Base-by-base conservation (phyloP, 1,140 invertebrate species). In the Drosophila kurseongensis region DNA sequence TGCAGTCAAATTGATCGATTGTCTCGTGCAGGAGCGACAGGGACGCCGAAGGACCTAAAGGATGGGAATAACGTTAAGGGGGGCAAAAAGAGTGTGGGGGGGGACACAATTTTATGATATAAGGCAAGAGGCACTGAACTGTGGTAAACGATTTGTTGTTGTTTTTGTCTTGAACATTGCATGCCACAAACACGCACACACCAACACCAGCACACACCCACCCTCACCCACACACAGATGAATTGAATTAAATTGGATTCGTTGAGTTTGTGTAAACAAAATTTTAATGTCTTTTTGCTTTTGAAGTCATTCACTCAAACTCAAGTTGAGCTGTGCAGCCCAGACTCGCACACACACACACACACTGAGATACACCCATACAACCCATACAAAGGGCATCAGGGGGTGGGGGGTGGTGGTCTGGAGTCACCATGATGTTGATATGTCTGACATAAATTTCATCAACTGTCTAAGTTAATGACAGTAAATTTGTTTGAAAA, bases 401-500 rank as follows among this genome's bases (percentile, higher is more conserved):
- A 9, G 16, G 32, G 65, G 13, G 0, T 7, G 13, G 29, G 36
- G 18, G 27, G 4, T 13, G 14, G 32, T 32, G 54, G 66, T 6
- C 44, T 45, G 47, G 75, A 62, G 44, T 76, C 67, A 73, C 57
- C 78, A 88, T 89, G 80, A 88, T 84, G 85, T 68, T 89, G 84
- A 89, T 86, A 86, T 89, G 84, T 80, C 84, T 89, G 84, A 89
- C 84, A 89, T 89, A 89, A 89, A 89, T 89, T 89, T 89, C 84
- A 89, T 89, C 84, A 89, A 89, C 84, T 89, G 84, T 89, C 84
- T 89, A 89, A 89, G 84, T 89, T 89, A 89, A 89, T 89, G 84
- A 89, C 84, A 89, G 84, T 89, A 89, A 89, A 89, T 89, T 89
- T 89, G 84, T 89, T 89, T 89, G 84, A 89, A 89, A 89, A 89